Base-by-base conservation (phyloP, 2,888 invertebrate species). In the Gandaritis pyraliata region DNA sequence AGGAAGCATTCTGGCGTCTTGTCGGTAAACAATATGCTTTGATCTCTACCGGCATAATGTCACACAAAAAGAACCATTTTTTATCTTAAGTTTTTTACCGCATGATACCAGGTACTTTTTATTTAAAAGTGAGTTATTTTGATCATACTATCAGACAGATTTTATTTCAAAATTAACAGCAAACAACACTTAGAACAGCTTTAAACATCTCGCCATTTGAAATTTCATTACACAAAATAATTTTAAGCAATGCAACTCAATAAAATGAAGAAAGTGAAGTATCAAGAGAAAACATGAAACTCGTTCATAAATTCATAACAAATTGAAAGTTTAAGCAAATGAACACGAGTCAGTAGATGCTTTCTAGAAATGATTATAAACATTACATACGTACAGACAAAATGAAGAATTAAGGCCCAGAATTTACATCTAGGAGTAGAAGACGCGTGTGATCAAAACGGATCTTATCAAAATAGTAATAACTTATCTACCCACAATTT, bases 291-390 rank as follows among this genome's bases (percentile, higher is more conserved):
- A 87, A 83, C 77, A 71, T 69, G 69, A 76, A 68, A 66, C 68
- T 63, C 68, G 77, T 79, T 74, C 79, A 83, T 85, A 84, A 85
- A 85, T 85, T 86, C 82, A 82, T 86, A 87, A 82, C 83, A 85
- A 86, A 83, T 87, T 86, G 88, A 89, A 89, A 88, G 88, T 88
- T 87, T 85, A 86, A 84, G 81, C 82, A 88, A 87, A 87, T 86
- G 82, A 83, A 83, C 78, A 75, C 82, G 73, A 82, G 78, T 71
- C 82, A 76, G 79, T 79, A 73, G 80, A 75, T 85, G 83, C 89
- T 90, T 89, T 88, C 89, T 89, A 88, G 80, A 87, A 86, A 87
- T 86, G 80, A 82, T 83, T 84, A 82, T 78, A 79, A 76, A 75
- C 75, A 74, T 73, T 78, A 70, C 78, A 74, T 77, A 75, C 69